These are phyloP conservation scores for Bradypodion ventrale DNA, from an alignment of 2,797 vertebrate species.

Conservation along the genomic window DNA sequence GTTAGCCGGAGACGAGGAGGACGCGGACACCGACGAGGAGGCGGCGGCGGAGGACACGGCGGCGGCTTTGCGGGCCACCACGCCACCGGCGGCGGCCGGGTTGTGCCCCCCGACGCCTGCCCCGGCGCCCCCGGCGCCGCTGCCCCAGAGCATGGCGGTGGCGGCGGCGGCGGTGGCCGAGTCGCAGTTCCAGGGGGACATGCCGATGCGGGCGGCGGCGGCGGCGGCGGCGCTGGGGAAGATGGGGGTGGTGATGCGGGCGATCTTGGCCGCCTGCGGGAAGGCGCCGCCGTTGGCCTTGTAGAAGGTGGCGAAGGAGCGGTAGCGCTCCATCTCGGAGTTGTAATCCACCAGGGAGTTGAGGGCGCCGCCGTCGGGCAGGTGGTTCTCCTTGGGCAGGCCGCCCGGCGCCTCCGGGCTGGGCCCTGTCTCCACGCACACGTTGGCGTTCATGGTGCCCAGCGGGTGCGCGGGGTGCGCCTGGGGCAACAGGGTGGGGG, in stretches of 20 bases:
- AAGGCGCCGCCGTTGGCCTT: conserved; percentile 92
- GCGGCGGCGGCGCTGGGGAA: conserved; percentile 83
- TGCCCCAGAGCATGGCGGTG: conserved; percentile 91
- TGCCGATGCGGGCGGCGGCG: conserved; percentile 91
- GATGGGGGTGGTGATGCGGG: conserved; percentile 94
- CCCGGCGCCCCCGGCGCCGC: conserved; percentile 71
- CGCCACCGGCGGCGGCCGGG: conserved; percentile 71
- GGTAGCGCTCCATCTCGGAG: conserved; percentile 96
- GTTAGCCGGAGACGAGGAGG: conserved; percentile 20
- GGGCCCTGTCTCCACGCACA: conserved; percentile 92
- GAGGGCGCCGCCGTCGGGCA: conserved; percentile 93
- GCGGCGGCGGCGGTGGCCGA: conserved; percentile 86
- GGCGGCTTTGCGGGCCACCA: conserved; percentile 53
- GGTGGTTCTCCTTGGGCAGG: conserved; percentile 92
- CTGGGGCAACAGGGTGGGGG: conserved; percentile 68
- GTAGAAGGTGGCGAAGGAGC: conserved; percentile 96
- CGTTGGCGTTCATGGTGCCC: conserved; percentile 92
- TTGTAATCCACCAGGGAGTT: conserved; percentile 98
- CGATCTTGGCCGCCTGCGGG: conserved; percentile 94
- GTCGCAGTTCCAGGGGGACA: conserved; percentile 97
- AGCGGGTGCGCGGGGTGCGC: conserved; percentile 73
- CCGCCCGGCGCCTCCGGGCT: conserved; percentile 88
- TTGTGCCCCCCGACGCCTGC: conserved; percentile 53
- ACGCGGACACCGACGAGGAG: conserved; percentile 46
- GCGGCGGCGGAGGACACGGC: conserved; percentile 62